phyloP scores from a whole-genome alignment of 2,113 vertebrate species.

The Pseudonaja textilis region DNA sequence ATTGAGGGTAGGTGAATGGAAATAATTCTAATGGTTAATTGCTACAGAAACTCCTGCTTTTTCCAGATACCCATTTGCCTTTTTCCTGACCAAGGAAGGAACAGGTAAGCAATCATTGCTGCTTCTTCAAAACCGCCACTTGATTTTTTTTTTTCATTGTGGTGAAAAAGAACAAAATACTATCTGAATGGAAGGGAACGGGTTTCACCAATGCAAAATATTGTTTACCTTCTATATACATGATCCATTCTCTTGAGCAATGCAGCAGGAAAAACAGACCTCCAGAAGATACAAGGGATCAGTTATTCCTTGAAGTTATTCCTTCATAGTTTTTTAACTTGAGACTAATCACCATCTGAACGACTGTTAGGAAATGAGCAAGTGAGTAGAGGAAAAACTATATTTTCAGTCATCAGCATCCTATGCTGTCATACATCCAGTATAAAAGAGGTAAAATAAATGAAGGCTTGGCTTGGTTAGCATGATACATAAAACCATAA shows the following conservation, averaged over 20 bases:
- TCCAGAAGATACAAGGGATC: neutral
- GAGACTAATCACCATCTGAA: neutral
- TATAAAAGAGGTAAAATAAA: neutral
- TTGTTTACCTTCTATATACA: neutral
- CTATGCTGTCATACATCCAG: neutral
- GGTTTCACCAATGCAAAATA: neutral
- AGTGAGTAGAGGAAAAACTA: neutral
- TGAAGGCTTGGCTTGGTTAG: neutral
- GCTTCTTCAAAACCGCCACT: neutral
- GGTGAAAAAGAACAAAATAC: neutral
- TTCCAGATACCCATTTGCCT: neutral
- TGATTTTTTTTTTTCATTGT: neutral
- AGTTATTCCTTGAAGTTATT: neutral
- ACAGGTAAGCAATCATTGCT: neutral
- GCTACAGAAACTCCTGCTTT: neutral
- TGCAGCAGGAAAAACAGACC: neutral
- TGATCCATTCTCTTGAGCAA: neutral
- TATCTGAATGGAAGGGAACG: neutral
- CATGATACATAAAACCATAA: neutral
- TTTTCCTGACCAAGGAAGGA: neutral
- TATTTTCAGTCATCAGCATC: neutral
- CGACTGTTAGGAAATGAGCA: neutral
- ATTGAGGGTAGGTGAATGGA: neutral
- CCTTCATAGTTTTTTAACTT: neutral
- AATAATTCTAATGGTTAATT: neutral